Base-by-base conservation (phyloP, 2,113 vertebrate genomes). In the Sinocyclocheilus rhinocerous region DNA sequence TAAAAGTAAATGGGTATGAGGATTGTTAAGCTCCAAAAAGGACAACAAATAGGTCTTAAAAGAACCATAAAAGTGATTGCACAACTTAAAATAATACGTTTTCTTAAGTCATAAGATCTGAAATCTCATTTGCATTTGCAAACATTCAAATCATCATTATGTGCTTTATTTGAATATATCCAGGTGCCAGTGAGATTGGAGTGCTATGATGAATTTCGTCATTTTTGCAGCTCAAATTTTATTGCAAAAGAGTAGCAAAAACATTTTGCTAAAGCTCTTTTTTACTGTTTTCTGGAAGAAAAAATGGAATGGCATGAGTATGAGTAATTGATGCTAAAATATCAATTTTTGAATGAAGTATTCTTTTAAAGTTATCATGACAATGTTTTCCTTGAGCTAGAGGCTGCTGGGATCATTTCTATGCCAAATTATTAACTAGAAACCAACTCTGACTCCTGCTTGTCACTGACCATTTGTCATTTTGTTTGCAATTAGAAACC, bases 401-500 rank as follows among this genome's bases (percentile, higher is more conserved):
- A 33, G 6, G 33, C 18, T 36, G 10, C 18, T 72, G 42, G 42
- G 20, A 48, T 48, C 1, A 45, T 76, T 76, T 76, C 39, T 42
- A n/a, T 2, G 10, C 5, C 18, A 45, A 45, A n/a, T 24, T 48
- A n/a, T 42, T 24, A 13, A 24, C n/a, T 76, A 12, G 12, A 48
- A 76, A 7, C 39, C 73, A 48, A 22, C 4, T n/a, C 16, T 76
- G 72, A 76, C n/a, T 26, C 5, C 2, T 76, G 22, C 20, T 48
- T 48, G 42, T 15, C 5, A 26, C 16, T 33, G 76, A 78, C 76
- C 16, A 78, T 36, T 83, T 36, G 18, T n/a, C 18, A 55, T 18
- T 67, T 70, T 18, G 9, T n/a, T 70, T 55, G 16, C 81, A 70
- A 36, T 72, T 67, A 67, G n/a, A 82, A 82, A 69, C 9, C 3